Evolutionary conservation across 2,113 vertebrate species (phyloP), one percentile per base, ranked within the genome.

Genomic region (Myrmecophaga tridactyla): DNA sequence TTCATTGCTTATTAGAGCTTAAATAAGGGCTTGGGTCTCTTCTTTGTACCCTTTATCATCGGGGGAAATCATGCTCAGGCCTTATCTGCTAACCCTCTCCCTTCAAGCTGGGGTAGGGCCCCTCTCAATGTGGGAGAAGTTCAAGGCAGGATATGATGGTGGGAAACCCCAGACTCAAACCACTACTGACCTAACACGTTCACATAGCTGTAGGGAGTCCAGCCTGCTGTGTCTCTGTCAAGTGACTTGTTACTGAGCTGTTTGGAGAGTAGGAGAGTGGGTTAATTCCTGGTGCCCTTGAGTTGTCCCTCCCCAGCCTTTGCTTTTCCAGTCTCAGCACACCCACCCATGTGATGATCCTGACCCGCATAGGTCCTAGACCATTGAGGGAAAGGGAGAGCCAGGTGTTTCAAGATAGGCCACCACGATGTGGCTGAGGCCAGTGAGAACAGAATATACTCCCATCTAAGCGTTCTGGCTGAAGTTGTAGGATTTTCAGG

Each of bases 181-280:
- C 97, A 90, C 98, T 97, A 99, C 99, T 99, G 96, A 99, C 99
- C 99, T 98, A 99, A 98, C 97, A 99, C 99, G 97, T 99, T 99
- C 98, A 99, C 99, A 98, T 99, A 99, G 99, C 99, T 99, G 99
- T 99, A 99, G 85, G 99, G 98, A 98, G 99, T 99, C 99, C 99
- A 99, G 96, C 99, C 99, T 96, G 99, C 98, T 96, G 98, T 98
- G 88, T 98, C 99, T 98, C 99, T 98, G 98, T 98, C 98, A 63
- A 98, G 98, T 98, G 98, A 99, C 98, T 99, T 98, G 97, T 98
- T 99, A 99, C 98, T 99, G 92, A 99, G 99, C 99, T 99, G 98
- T 98, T 97, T 97, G 98, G 98, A 97, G 97, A 98, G 98, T 86
- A 98, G 94, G 98, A 98, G 97, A 98, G 94, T 80, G 92, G 82